Percentiles rank a stretch among this genome's conserved stretches.
Evolutionary conservation across 2,888 invertebrate species (phyloP).

Genomic region (Protophormia terraenovae): DNA sequence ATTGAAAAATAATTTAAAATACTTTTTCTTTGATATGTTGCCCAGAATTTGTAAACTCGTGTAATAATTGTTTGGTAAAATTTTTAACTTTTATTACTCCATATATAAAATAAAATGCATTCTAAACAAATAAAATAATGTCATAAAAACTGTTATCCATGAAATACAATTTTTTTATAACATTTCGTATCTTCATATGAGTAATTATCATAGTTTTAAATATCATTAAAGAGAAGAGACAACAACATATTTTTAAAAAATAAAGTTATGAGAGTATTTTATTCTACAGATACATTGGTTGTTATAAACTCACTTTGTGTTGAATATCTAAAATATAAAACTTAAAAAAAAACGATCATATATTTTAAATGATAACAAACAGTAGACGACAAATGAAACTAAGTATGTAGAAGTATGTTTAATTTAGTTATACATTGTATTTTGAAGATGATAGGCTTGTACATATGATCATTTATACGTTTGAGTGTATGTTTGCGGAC

Average conservation of each 20-base stretch:
- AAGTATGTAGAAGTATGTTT: not conserved
- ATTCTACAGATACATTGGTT: not conserved
- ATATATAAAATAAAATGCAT: no score
- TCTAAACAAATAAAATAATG: no score
- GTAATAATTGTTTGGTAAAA: no score
- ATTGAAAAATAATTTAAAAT: no score
- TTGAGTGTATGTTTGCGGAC: not conserved
- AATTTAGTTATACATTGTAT: not conserved
- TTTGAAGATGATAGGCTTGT: not conserved
- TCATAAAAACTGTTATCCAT: not conserved
- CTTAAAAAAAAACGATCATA: not conserved
- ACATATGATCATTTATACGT: not conserved
- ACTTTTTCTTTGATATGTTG: no score
- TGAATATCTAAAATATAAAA: slow-evolving; percentile 2
- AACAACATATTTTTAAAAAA: not conserved
- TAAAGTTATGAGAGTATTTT: not conserved
- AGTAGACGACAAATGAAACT: not conserved
- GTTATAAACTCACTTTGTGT: not conserved
- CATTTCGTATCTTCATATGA: not conserved
- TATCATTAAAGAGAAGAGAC: slow-evolving; percentile 9
- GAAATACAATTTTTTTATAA: not conserved
- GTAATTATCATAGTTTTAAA: not conserved
- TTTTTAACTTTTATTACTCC: no score
- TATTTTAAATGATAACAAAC: slow-evolving; percentile 10
- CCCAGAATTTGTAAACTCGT: no score